These are phyloP conservation scores for Bos javanicus DNA, from an alignment of 2,113 vertebrate genomes.

Conservation along the genomic window DNA sequence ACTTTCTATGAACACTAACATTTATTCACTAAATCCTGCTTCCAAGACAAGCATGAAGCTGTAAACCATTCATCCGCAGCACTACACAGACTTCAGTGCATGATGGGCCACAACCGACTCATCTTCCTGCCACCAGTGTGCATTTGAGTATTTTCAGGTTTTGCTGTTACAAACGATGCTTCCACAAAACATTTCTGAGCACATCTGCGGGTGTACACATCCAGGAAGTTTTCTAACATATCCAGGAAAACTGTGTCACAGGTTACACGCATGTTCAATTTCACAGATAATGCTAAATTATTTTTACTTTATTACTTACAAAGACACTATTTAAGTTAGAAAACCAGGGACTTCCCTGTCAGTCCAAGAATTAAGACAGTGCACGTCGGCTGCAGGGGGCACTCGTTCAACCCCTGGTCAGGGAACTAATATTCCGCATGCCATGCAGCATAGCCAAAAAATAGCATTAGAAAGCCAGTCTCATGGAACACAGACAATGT, in stretches of 20 bases:
- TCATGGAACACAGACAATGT: background rate
- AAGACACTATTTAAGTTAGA: background rate
- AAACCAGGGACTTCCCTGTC: background rate
- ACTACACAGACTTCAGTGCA: background rate
- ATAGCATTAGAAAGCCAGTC: background rate
- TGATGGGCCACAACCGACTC: background rate
- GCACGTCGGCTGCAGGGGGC: background rate
- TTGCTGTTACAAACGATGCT: background rate
- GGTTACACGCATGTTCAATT: background rate
- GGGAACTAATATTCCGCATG: background rate
- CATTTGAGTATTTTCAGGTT: background rate
- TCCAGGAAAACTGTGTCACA: background rate
- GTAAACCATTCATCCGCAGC: background rate
- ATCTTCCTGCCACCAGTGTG: background rate
- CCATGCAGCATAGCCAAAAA: accelerated
- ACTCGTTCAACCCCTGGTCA: background rate
- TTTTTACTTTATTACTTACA: background rate
- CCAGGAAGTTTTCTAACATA: background rate
- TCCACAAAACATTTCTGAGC: background rate
- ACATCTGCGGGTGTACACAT: background rate
- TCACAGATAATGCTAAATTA: background rate
- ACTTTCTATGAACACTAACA: background rate
- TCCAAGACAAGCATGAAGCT: background rate
- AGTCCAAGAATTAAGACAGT: background rate
- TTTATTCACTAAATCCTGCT: background rate